phyloP scores from a whole-genome alignment of 2,888 invertebrate species.

The Cosmia pyralina region DNA sequence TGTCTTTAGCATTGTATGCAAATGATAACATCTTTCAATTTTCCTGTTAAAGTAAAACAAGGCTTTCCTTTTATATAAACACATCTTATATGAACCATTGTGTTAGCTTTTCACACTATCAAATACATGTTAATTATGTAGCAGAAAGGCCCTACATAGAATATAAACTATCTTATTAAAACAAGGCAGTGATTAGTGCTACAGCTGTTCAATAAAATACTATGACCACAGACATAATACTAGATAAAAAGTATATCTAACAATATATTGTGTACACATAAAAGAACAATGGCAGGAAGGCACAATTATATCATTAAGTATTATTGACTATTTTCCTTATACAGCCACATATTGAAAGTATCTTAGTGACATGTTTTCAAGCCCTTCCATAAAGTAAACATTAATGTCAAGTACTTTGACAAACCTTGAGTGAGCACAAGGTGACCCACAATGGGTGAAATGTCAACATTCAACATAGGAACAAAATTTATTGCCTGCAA shows the following conservation, averaged over 20 bases:
- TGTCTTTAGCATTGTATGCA: constrained; percentile 48
- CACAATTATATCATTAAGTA: constrained; percentile 61
- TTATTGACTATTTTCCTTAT: constrained; percentile 74
- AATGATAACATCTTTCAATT: constrained; percentile 54
- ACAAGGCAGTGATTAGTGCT: neutral
- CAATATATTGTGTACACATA: constrained; percentile 55
- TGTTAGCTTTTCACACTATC: neutral
- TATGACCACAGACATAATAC: constrained; percentile 5
- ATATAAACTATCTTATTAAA: constrained; percentile 9
- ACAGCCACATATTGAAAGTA: constrained; percentile 78
- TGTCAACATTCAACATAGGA: constrained; percentile 86
- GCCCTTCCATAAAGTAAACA: constrained; percentile 75
- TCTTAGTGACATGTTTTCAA: constrained; percentile 71
- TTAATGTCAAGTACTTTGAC: constrained; percentile 85
- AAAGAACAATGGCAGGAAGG: constrained; percentile 71
- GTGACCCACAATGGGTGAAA: constrained; percentile 87
- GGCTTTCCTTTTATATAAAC: constrained; percentile 11
- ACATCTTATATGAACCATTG: constrained; percentile 28
- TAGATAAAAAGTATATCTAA: constrained; percentile 37
- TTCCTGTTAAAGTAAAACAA: constrained; percentile 35
- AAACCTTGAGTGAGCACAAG: constrained; percentile 86
- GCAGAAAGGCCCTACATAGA: neutral
- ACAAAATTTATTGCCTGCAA: constrained; percentile 74
- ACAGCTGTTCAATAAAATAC: constrained; percentile 11
- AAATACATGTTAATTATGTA: constrained; percentile 18